Base-by-base conservation (phyloP, 2,888 invertebrate genomes). In the Acanthosepion pharaonis region DNA sequence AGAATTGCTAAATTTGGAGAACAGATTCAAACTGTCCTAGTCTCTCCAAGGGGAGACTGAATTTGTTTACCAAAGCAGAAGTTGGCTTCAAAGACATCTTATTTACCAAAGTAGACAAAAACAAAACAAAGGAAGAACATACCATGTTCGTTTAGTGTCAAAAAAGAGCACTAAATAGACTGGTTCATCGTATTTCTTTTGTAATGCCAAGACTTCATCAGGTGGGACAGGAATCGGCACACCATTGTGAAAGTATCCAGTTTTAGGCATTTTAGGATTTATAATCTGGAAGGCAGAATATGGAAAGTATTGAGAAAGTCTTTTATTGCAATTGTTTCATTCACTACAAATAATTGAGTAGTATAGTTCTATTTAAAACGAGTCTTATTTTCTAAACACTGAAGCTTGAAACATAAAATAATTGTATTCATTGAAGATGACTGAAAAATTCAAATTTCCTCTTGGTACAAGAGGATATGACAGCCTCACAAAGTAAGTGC, bases 221-320 rank as follows among this genome's bases (percentile, higher is more conserved):
- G 99, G 99, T 8, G 99, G 99, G 0, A 99, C 99, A 0, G 99
- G 99, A 95, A 99, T 98, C 0, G 99, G 99, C 0, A 99, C 99
- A 55, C 99, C 99, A 97, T 99, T 99, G 98, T 99, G 99, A 94
- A 99, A 98, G 97, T 98, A 98, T 8, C 98, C 98, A 95, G 98
- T 99, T 97, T 98, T 98, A 2, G 99, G 99, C 98, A 99, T 99
- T 97, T 98, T 98, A 0, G 99, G 99, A 97, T 99, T 99, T 95
- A 99, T 99, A 95, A 99, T 99, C 98, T 98, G 96, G 18, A 48
- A 92, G 92, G 15, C 23, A 48, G 42, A 92, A 92, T 96, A 96
- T 25, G 92, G 93, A 91, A 95, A 25, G 33, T 6, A 49, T 49
- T 48, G 48, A 94, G 8, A 78, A 78, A 78, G 33, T 64, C 5